Base-by-base conservation (phyloP, 1,140 invertebrate species). In the Metopolophium dirhodum region DNA sequence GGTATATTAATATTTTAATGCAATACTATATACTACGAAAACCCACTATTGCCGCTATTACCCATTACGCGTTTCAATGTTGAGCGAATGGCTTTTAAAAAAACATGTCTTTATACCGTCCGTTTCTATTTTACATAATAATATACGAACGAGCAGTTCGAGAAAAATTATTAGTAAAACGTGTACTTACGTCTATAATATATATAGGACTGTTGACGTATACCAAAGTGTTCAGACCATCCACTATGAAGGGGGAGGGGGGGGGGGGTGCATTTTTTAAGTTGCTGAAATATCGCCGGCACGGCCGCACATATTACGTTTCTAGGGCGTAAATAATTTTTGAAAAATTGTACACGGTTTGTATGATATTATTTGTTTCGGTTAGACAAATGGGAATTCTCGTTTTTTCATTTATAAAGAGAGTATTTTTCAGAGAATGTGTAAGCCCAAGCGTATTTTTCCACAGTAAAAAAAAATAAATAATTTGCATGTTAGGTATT, bases 301-400 rank as follows among this genome's bases (percentile, higher is more conserved):
- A 54, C 47, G n/a, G 47, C n/a, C 2, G 47, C 49, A 54, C 47
- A 88, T 88, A 88, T 88, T 88, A 88, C 49, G 30, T 88, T 88
- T 88, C 20, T 54, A 35, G 87, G 7, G n/a, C 18, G 87, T 35
- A 23, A 88, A 87, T 18, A 49, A 20, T 88, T 88, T 88, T 54
- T 88, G 49, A 51, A 88, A 88, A 86, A 88, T 88, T 37, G 47
- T 37, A 0, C n/a, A 35, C n/a, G n/a, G 18, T 30, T 86, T 88
- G 49, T 88, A 37, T 54, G 8, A 51, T 88, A 88, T 88, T 88
- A 88, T 88, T 88, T 51, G 87, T 88, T 88, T 88, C 54, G 18
- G n/a, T 22, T 88, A 51, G 87, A 51, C 87, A 51, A 88, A 88
- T 88, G 20, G 49, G n/a, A 88, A 22, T 88, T 88, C 87, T 8